Evolutionary conservation across 2,888 invertebrate genomes (phyloP), one percentile per base, ranked within the genome.

Genomic region (Miltochrista miniata): DNA sequence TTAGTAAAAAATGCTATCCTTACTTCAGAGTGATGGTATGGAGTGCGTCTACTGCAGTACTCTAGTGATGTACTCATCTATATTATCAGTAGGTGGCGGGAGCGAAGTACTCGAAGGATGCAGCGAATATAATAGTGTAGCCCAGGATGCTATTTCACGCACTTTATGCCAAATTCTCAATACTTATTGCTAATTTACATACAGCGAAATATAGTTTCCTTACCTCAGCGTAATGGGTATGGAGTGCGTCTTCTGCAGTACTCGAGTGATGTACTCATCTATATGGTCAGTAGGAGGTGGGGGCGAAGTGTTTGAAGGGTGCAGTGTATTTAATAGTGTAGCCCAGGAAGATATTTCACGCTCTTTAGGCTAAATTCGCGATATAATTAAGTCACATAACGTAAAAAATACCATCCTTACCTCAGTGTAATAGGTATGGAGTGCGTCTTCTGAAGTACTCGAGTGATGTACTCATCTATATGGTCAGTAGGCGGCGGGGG

Each of bases 371-470:
- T 24, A 24, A 24, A 24, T 24, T 2, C 18, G 18, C 18, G 2
- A 24, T 24, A 24, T 24, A 2, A 24, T 4, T 4, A 24, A 24
- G 18, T 24, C n/a, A n/a, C n/a, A n/a, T n/a, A n/a, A n/a, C n/a
- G n/a, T n/a, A n/a, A n/a, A n/a, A n/a, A n/a, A n/a, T n/a, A n/a
- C n/a, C n/a, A n/a, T n/a, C 18, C 18, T 29, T 95, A 95, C 74
- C 98, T 93, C 87, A 98, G 94, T 7, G 97, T 97, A 46, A 98
- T 94, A 1, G 98, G 98, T 80, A 98, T 97, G n/a, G 98, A 98
- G 71, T 97, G 94, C 69, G 96, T 97, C 76, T 96, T 95, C 82
- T 98, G 98, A 59, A 98, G 93, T 43, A 98, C 83, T 55, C 83
- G 39, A 61, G 90, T 90, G 71, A 92, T 82, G 67, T 91, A 89